phyloP scores from a whole-genome alignment of 2,888 invertebrate genomes.

The Petrolisthes cinctipes region DNA sequence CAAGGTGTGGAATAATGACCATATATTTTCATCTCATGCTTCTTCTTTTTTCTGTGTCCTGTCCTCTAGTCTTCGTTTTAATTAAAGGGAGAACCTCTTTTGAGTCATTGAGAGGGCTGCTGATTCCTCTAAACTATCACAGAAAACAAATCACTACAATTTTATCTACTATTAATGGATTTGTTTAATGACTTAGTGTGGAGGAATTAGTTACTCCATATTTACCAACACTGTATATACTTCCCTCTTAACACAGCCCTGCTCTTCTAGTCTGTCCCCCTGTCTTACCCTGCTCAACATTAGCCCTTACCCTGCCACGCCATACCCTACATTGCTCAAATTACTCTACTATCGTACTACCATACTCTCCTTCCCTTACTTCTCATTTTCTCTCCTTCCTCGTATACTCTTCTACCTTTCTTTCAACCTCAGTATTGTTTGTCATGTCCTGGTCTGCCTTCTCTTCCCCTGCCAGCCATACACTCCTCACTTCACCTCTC shows the following conservation, averaged over 20 bases:
- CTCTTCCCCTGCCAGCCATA: not conserved
- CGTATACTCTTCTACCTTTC: not conserved
- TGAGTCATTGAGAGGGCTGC: no score
- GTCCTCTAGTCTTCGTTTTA: no score
- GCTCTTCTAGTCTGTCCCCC: not conserved
- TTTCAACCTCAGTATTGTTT: not conserved
- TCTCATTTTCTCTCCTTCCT: not conserved
- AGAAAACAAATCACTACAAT: no score
- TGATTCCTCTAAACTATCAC: no score
- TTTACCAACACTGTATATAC: not conserved
- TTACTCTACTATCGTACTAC: not conserved
- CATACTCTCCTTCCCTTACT: not conserved
- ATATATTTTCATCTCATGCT: no score
- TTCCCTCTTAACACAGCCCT: not conserved
- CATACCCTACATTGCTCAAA: no score
- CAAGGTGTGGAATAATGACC: no score
- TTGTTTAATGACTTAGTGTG: no score
- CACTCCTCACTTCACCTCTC: not conserved
- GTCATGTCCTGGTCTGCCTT: not conserved
- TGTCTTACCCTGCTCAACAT: not conserved
- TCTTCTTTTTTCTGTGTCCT: no score
- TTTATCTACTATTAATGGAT: no score
- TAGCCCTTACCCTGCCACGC: not conserved
- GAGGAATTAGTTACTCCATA: no score
- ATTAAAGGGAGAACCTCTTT: no score